Evolutionary conservation across 2,797 vertebrate genomes (phyloP).

Genomic region (Pempheris klunzingeri): DNA sequence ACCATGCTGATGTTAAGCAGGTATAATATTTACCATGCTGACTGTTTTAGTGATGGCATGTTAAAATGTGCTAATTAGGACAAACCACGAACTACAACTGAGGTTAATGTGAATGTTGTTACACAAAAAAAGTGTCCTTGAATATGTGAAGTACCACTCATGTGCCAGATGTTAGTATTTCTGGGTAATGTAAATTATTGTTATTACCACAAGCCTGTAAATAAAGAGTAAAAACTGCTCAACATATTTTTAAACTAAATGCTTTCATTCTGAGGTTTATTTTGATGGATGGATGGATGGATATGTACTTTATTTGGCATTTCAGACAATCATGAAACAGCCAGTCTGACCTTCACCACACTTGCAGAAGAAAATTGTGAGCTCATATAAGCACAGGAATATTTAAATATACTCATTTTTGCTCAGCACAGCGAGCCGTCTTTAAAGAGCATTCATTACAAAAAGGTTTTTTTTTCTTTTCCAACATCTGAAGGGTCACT

Average conservation of each 20-base stretch:
- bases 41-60: not conserved
- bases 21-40: not conserved
- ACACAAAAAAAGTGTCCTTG: too few relatives aligned
- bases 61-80: not conserved
- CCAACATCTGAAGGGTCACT: not conserved
- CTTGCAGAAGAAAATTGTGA: slow-evolving; percentile 6
- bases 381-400: slow-evolving; percentile 5
- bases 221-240: not conserved
- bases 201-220: not conserved
- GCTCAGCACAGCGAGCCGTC: not conserved
- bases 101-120: not conserved
- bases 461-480: not conserved
- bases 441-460: slow-evolving; percentile 24
- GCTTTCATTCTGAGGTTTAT: not conserved
- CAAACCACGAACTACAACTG: not conserved
- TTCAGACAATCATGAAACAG: slow-evolving; percentile 19
- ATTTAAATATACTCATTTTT: not conserved
- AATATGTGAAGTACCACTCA: not conserved
- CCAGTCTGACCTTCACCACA: slow-evolving; percentile 18
- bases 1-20: not conserved
- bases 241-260: not conserved
- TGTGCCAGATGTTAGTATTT: not conserved
- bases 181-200: too few relatives aligned
- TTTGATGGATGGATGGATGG: not conserved
- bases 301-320: not conserved